Evolutionary conservation across 2,113 vertebrate genomes (phyloP).

Genomic region (Grus americana): DNA sequence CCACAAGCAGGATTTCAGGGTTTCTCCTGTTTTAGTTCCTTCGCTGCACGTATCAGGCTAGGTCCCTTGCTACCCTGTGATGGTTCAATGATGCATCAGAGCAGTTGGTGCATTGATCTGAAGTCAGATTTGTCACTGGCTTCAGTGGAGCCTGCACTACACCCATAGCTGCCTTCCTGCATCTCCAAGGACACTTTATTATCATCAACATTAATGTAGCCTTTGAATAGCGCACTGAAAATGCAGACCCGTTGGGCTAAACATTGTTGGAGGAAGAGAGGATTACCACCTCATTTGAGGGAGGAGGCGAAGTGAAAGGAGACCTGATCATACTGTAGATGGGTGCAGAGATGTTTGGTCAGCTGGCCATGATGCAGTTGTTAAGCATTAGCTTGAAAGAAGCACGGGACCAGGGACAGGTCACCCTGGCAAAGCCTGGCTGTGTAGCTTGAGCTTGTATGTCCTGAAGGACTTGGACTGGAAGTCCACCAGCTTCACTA

Average conservation of each 20-base stretch:
- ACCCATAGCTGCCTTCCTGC: background rate
- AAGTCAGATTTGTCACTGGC: background rate
- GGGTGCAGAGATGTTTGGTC: background rate
- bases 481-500: background rate
- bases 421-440: background rate
- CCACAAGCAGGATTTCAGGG: background rate
- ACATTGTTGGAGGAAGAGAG: background rate
- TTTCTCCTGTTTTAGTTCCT: background rate
- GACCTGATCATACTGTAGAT: background rate
- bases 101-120: background rate
- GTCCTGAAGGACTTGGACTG: background rate
- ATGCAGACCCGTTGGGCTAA: too few species aligned
- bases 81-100: background rate
- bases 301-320: background rate
- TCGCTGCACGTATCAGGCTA: fast-evolving
- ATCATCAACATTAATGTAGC: background rate
- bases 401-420: background rate
- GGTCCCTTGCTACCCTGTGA: fast-evolving
- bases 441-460: background rate
- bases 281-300: background rate
- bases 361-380: fast-evolving
- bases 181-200: background rate
- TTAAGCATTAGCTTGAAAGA: background rate
- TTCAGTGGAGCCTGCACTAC: background rate
- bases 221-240: background rate